Evolutionary conservation across 1,140 invertebrate genomes (phyloP), one percentile per base, ranked within the genome.

Genomic region (Euwallacea similis): DNA sequence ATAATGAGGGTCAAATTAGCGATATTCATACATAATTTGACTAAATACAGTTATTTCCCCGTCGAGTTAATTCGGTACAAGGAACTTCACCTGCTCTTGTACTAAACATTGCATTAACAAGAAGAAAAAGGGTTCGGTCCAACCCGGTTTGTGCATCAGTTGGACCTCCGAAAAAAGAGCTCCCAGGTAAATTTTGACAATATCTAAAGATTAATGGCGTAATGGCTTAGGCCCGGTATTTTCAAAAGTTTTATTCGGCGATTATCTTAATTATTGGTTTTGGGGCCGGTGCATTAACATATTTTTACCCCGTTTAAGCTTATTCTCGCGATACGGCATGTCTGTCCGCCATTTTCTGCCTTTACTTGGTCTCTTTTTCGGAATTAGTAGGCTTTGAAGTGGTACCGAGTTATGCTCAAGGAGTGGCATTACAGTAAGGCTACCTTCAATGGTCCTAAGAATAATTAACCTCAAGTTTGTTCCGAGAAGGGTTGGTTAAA

Each of bases 221-320:
- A 76, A 76, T 76, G 73, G 74, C 68, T 70, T 47, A 56, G 64
- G 66, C 53, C 61, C 59, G 66, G 71, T 68, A 69, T 69, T 69
- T 74, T 72, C 66, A 75, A 74, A 76, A 73, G 69, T 71, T 74
- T 74, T 74, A 74, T 74, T 68, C 69, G 60, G 61, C 70, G 71
- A 76, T 76, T 76, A 76, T 76, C 75, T 75, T 76, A 76, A 76
- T 76, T 76, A 71, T 76, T 76, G 71, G 71, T 76, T 75, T 76
- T 73, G 67, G 74, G 54, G 6, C 21, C 56, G n/a, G 41, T 15
- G 69, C 73, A 76, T 76, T 76, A 76, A 76, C 75, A 76, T 76
- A 74, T 73, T 75, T 61, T 69, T 69, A 69, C 43, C 66, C 66
- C 10, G 16, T 58, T 58, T 58, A 33, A 33, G 21, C 21, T 33